Base-by-base conservation (phyloP, 2,888 invertebrate species). In the Noctua janthina region DNA sequence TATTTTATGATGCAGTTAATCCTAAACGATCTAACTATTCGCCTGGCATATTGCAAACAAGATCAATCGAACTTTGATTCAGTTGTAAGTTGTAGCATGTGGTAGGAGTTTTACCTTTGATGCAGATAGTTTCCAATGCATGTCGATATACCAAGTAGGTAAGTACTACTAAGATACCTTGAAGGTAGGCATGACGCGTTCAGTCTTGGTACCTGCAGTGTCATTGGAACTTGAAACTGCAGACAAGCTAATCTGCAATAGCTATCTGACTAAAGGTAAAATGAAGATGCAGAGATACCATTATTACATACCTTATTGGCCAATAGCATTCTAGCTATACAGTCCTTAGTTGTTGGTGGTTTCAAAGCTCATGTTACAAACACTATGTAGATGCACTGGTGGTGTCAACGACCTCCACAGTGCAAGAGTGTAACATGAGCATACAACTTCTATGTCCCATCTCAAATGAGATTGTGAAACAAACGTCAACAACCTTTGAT, bases 401-500 rank as follows among this genome's bases (percentile, higher is more conserved):
- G 69, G 74, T 89, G 89, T 89, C 89, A 88, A 84, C 75, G 89
- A 90, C 89, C 90, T 87, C 80, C 67, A 78, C 79, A 54, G 69
- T 78, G 70, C 49, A 82, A 81, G 79, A 82, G 82, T 69, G 75
- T 76, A 87, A 76, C 74, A 82, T 79, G 59, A 84, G 78, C 67
- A 86, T 72, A 71, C 75, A 67, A 76, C 80, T 78, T 54, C 73
- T 78, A 84, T 76, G 76, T 70, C 39, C 62, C 82, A 79, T 78
- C 74, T 70, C 56, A 46, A 76, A 79, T 62, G 74, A 74, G 82
- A 84, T 81, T 84, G 82, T 80, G 81, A 82, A 68, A 83, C 70
- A 76, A 88, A 82, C 90, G 87, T 84, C 87, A 88, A 88, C 87
- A 90, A 90, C 90, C 90, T 88, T 81, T 69, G 75, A 82, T 80